Evolutionary conservation across 2,113 vertebrate species (phyloP), one percentile per base, ranked within the genome.

Genomic region (Aptenodytes patagonicus): DNA sequence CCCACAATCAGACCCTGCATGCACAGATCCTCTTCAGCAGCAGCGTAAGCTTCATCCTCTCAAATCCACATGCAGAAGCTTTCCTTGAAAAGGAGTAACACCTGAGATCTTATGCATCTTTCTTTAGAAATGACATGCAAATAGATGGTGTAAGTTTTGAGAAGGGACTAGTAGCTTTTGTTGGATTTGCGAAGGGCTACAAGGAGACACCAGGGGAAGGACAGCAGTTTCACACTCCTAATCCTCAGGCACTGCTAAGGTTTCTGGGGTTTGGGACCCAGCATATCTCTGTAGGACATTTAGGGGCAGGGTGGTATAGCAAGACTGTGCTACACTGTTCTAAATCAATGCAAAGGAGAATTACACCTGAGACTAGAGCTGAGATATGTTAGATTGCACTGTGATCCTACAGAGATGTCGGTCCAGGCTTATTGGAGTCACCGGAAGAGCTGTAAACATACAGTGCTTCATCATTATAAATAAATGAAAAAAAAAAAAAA

Each of bases 81-180:
- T 47, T 52, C 10, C n/a, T 57, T 58, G 42, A 73, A 78, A 72
- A 73, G 12, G 8, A 42, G 40, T 13, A 88, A 16, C 8, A 11
- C 17, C 21, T 0, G 1, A 42, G 29, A 42, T 12, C 46, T 71
- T 42, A 26, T 0, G 3, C 13, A 20, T 11, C 17, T 82, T 66
- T 44, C 62, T 60, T 71, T 71, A 81, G 64, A 71, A 54, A 28
- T 28, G 8, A 17, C 9, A 11, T 11, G 24, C 46, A 54, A 78
- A 61, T 10, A 29, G 31, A 24, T 24, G 5, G 18, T 7, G 11
- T 17, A 8, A 8, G 42, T 79, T 73, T 55, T 44, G 31, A 42
- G 73, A 84, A 29, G 26, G 10, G 8, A 17, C 34, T 40, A 10
- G 51, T 19, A 17, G 38, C 47, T 89, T 75, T 61, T 21, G 28